Base-by-base conservation (phyloP, 2,888 invertebrate genomes). In the Meganola albula region DNA sequence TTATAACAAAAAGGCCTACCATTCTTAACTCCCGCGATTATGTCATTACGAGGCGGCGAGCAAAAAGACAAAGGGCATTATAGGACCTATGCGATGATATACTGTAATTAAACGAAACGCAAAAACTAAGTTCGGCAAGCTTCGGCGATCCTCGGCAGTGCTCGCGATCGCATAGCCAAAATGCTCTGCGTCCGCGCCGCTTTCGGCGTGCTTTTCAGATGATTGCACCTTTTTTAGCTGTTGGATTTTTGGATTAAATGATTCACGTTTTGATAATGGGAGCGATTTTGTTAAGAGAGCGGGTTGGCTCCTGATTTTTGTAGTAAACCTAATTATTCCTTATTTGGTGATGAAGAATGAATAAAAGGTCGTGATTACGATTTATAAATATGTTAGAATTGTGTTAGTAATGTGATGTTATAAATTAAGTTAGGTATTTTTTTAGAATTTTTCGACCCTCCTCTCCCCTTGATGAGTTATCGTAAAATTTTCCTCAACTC, bases 11-110 rank as follows among this genome's bases (percentile, higher is more conserved):
- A 72, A 68, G 47, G 29, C 35, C 44, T 48, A 36, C 48, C 67
- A 61, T 67, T 72, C 65, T 62, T 50, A 53, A 36, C 49, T 43
- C 40, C 53, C 59, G 58, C 79, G 84, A 83, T 84, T 84, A 83
- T 84, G 84, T 83, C 74, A 83, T 84, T 84, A 84, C 52, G 27
- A 41, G 48, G 44, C 40, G 53, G 37, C 50, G 48, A 34, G 66
- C 56, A 75, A 82, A 83, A 80, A 80, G 67, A 62, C 63, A 69
- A 74, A 74, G 78, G 74, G 74, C 78, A 77, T 76, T 74, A 74
- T 71, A 80, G 82, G n/a, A n/a, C n/a, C n/a, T 82, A 84, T 83
- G 82, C 76, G 80, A 84, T 84, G 84, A 84, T 84, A 84, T 80
- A 69, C 65, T 54, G 71, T 73, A 80, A 84, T 84, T 83, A 84